A percentile compares a stretch with the other conserved stretches of the same genome.
Evolutionary conservation across 2,113 vertebrate species (phyloP).

Genomic region (Stegastes partitus): DNA sequence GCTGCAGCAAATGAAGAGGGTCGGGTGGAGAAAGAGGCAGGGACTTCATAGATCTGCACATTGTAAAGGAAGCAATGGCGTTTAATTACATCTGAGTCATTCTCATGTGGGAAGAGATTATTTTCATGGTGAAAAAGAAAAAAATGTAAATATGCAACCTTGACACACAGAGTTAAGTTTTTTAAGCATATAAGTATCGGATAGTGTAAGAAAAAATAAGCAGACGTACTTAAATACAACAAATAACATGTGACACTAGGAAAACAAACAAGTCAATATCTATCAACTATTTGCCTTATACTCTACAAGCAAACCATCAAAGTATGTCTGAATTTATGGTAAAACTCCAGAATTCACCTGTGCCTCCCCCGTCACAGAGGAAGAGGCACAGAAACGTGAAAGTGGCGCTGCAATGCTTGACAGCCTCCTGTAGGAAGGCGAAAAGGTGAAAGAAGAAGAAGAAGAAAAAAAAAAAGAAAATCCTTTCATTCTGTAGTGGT

Average conservation of each 20-base stretch:
- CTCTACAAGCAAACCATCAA: background rate
- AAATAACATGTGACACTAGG: background rate
- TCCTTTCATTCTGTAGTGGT: background rate
- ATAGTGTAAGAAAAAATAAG: too few species aligned
- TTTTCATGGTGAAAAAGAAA: too few species aligned
- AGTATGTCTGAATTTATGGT: background rate
- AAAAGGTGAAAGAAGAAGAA: background rate
- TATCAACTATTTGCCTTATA: background rate
- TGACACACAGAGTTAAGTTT: too few species aligned
- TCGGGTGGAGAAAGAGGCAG: too few species aligned
- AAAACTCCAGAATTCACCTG: slow-evolving; percentile 24
- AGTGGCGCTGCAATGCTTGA: slow-evolving; percentile 29
- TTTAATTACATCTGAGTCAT: too few species aligned
- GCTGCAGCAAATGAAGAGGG: too few species aligned
- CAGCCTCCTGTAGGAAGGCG: background rate
- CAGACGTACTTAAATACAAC: background rate
- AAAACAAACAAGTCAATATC: background rate
- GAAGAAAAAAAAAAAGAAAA: background rate
- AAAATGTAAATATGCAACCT: too few species aligned
- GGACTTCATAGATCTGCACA: too few species aligned
- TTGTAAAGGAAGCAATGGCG: too few species aligned
- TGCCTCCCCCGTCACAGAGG: slow-evolving; percentile 11
- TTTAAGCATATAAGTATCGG: too few species aligned
- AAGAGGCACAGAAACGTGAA: slow-evolving; percentile 4
- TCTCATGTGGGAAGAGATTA: too few species aligned